Conservation (phyloP, 2,797 vertebrate species). For the Cynopterus sphinx region DNA sequence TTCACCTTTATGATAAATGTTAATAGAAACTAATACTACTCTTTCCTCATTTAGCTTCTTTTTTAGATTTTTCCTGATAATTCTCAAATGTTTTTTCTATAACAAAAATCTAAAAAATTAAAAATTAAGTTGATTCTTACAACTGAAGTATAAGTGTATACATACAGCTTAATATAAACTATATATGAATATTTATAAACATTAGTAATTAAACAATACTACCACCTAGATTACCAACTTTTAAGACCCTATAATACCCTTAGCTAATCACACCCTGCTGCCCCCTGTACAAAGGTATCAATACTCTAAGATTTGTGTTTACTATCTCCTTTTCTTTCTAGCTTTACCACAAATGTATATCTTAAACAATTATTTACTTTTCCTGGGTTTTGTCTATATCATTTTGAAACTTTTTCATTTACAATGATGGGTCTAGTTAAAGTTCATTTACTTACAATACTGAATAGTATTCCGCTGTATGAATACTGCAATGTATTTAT, state of each 20-base stretch:
- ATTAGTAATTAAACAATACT: slow-evolving; percentile 9
- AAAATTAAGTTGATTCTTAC: slow-evolving; percentile 29
- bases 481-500: background rate
- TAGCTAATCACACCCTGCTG: background rate
- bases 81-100: background rate
- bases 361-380: background rate
- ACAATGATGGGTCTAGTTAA: background rate
- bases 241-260: background rate
- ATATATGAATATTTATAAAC: background rate
- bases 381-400: background rate
- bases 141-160: background rate
- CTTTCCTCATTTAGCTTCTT: background rate
- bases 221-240: background rate
- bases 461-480: background rate
- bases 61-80: background rate
- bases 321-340: background rate
- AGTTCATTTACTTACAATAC: background rate
- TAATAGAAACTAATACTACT: background rate
- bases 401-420: background rate
- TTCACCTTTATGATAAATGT: background rate
- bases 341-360: background rate
- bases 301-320: background rate
- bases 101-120: slow-evolving; percentile 6
- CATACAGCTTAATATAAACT: background rate
- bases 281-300: background rate